These are phyloP conservation scores for Diloba caeruleocephala DNA, from an alignment of 2,888 invertebrate genomes.

Conservation along the genomic window DNA sequence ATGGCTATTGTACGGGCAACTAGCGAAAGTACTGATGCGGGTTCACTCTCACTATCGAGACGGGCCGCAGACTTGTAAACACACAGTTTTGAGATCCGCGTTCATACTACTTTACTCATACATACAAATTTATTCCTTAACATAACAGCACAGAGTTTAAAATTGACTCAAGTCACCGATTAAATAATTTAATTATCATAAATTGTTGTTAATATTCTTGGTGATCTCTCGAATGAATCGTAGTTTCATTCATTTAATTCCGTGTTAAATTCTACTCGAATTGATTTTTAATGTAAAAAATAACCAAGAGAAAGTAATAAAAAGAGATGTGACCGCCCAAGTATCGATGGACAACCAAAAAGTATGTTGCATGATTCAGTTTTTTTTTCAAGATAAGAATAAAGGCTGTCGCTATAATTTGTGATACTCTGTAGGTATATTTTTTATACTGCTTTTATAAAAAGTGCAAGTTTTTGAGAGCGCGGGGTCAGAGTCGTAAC, in stretches of 20 bases:
- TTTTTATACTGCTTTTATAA: constrained; percentile 13
- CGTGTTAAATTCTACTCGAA: constrained; percentile 11
- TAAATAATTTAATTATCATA: constrained; percentile 32
- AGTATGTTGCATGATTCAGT: constrained; percentile 9
- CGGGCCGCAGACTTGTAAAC: constrained; percentile 51
- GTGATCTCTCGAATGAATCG: constrained; percentile 29
- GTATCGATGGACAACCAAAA: constrained; percentile 29
- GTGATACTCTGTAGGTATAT: background rate
- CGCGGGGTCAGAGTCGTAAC: constrained; percentile 20
- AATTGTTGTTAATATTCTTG: constrained; percentile 35
- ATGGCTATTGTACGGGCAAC: constrained; percentile 34
- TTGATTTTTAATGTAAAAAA: constrained; percentile 13
- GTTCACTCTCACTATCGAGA: constrained; percentile 60
- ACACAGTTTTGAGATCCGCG: constrained; percentile 44
- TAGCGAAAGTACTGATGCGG: constrained; percentile 50
- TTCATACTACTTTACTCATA: background rate
- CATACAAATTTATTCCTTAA: constrained; percentile 29
- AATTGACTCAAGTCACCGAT: constrained; percentile 1
- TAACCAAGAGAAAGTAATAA: constrained; percentile 39
- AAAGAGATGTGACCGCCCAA: constrained; percentile 21
- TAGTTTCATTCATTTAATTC: constrained; percentile 32
- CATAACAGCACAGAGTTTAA: background rate
- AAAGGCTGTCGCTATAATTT: constrained; percentile 4
- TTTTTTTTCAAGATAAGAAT: constrained; percentile 5
- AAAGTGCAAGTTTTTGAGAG: constrained; percentile 19